These are phyloP conservation scores for Mareca penelope DNA, from an alignment of 2,797 vertebrate genomes.

Conservation along the genomic window DNA sequence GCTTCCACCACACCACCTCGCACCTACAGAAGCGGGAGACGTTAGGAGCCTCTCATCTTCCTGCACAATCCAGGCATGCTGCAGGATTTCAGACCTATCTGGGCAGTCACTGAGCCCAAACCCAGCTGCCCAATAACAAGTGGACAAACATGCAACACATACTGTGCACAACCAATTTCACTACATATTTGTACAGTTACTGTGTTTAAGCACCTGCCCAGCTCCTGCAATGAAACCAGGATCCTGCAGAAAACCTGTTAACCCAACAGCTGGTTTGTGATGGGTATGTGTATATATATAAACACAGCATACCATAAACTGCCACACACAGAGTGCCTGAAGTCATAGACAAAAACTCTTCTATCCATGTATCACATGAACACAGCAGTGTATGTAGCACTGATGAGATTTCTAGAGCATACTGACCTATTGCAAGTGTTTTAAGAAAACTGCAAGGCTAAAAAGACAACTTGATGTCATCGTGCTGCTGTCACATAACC, in stretches of 20 bases:
- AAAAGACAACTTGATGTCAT: neutral
- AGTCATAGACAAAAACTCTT: rapidly evolving
- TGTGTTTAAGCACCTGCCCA: neutral
- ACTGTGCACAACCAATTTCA: neutral
- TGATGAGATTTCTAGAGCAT: neutral
- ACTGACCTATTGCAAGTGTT: neutral
- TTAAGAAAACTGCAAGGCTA: neutral
- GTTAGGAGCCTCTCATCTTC: neutral
- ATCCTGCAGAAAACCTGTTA: neutral
- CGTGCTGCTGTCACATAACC: neutral
- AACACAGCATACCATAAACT: rapidly evolving
- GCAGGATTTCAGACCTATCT: neutral
- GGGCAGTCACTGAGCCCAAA: neutral
- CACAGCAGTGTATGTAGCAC: neutral
- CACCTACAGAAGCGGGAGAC: rapidly evolving
- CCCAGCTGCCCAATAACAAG: neutral
- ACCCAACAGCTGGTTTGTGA: neutral
- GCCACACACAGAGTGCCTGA: rapidly evolving
- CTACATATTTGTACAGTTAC: neutral
- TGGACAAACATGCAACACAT: rapidly evolving
- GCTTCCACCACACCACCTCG: rapidly evolving
- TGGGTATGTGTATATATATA: neutral
- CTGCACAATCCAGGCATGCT: neutral
- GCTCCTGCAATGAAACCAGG: rapidly evolving
- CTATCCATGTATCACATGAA: neutral